A percentile compares a stretch with the other conserved stretches of the same genome.
These are phyloP conservation scores for Hypomecis punctinalis DNA, from an alignment of 2,888 invertebrate genomes.

Conservation along the genomic window DNA sequence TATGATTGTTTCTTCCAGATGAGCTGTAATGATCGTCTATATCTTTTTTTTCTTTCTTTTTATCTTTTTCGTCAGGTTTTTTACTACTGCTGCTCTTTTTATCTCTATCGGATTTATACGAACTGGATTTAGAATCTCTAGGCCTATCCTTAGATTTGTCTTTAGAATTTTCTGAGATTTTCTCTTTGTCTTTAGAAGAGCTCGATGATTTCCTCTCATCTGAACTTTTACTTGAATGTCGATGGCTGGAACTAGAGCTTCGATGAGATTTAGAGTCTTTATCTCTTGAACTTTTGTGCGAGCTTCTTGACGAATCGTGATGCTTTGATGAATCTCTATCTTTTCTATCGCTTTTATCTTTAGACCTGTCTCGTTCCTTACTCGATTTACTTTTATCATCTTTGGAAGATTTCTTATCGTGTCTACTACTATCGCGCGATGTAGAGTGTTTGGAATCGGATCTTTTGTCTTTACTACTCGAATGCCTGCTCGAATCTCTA, in stretches of 20 bases:
- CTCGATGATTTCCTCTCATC: slow-evolving; percentile 68
- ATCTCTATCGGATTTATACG: slow-evolving; percentile 76
- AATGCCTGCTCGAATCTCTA: slow-evolving; percentile 73
- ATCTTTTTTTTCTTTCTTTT: slow-evolving; percentile 81
- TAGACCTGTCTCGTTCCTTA: slow-evolving; percentile 66
- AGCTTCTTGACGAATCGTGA: slow-evolving; percentile 53
- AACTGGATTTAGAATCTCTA: slow-evolving; percentile 68
- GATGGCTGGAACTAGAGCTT: slow-evolving; percentile 68
- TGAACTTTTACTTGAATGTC: slow-evolving; percentile 66
- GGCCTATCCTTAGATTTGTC: slow-evolving; percentile 68
- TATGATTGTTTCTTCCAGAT: slow-evolving; percentile 86
- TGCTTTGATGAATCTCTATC: slow-evolving; percentile 75
- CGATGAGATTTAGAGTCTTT: slow-evolving; percentile 70
- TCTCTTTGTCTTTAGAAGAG: slow-evolving; percentile 45
- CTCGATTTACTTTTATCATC: slow-evolving; percentile 71
- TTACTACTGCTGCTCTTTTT: slow-evolving; percentile 69
- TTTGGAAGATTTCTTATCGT: slow-evolving; percentile 71
- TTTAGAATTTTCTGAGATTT: slow-evolving; percentile 56
- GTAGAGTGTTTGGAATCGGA: slow-evolving; percentile 72
- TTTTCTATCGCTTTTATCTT: slow-evolving; percentile 69
- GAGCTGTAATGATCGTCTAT: slow-evolving; percentile 90
- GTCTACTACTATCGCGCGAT: slow-evolving; percentile 69
- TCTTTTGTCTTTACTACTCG: slow-evolving; percentile 73
- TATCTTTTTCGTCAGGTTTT: slow-evolving; percentile 75
- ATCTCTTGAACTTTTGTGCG: slow-evolving; percentile 67